Evolutionary conservation across 2,797 vertebrate genomes (phyloP).

Genomic region (Malurus splendens): DNA sequence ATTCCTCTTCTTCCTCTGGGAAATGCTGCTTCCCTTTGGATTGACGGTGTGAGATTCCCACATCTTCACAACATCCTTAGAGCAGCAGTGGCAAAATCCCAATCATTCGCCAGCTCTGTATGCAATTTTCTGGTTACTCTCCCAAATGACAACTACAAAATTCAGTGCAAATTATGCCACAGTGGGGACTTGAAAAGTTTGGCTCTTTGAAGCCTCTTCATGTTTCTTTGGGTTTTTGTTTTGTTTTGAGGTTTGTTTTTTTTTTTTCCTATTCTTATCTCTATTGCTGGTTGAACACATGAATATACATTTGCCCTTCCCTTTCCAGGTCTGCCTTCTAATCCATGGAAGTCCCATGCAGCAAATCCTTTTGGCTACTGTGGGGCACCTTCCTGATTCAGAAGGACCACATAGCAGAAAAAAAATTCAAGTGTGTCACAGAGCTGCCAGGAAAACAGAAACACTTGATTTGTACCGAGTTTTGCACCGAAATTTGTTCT

Average conservation of each 20-base stretch:
- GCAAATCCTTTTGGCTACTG: background rate
- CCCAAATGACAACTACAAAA: background rate
- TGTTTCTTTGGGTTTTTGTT: background rate
- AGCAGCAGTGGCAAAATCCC: background rate
- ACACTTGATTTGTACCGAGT: background rate
- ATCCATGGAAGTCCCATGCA: background rate
- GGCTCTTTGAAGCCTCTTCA: background rate
- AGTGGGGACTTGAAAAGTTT: background rate
- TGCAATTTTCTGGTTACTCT: background rate
- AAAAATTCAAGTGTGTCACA: background rate
- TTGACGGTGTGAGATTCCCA: background rate
- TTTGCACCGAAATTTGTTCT: background rate
- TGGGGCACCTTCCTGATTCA: background rate
- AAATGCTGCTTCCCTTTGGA: background rate
- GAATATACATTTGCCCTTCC: background rate
- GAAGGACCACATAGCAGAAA: background rate
- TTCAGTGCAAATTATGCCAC: background rate
- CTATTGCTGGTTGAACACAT: background rate
- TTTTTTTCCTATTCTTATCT: background rate
- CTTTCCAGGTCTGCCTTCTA: background rate
- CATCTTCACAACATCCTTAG: background rate
- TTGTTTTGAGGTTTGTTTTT: background rate
- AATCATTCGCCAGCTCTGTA: background rate
- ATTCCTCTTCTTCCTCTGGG: background rate
- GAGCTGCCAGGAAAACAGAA: background rate